Conservation (phyloP, 2,113 vertebrate species). For the Onychorhynchus coronatus region DNA sequence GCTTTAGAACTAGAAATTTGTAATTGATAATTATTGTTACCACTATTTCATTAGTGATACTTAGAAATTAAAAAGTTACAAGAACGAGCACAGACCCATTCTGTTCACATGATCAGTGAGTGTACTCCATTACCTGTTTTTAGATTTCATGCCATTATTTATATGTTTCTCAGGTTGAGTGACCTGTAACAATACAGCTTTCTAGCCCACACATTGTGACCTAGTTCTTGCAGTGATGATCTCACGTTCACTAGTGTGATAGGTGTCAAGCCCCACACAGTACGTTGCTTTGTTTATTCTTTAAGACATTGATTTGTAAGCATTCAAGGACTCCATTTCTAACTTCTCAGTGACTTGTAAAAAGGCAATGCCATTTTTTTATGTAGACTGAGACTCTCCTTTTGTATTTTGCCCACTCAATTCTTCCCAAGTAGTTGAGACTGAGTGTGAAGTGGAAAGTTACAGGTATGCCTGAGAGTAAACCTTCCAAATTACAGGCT, state of each 20-base stretch:
- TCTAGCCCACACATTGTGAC: background rate
- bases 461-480: constrained; percentile 73
- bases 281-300: background rate
- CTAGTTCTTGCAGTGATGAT: background rate
- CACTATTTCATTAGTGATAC: background rate
- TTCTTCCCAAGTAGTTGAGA: background rate
- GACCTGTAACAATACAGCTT: background rate
- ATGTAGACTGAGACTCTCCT: background rate
- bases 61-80: background rate
- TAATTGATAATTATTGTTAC: background rate
- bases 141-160: background rate
- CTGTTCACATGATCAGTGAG: background rate
- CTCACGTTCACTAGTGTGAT: background rate
- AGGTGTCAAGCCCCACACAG: background rate
- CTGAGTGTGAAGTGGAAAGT: constrained; percentile 72
- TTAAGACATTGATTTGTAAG: background rate
- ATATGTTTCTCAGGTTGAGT: background rate
- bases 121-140: background rate
- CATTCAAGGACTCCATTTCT: background rate
- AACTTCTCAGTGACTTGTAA: background rate
- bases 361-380: background rate
- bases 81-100: background rate
- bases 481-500: constrained; percentile 61
- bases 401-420: background rate
- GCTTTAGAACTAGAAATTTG: background rate